Conservation (phyloP, 2,113 vertebrate genomes). For the Limanda limanda region DNA sequence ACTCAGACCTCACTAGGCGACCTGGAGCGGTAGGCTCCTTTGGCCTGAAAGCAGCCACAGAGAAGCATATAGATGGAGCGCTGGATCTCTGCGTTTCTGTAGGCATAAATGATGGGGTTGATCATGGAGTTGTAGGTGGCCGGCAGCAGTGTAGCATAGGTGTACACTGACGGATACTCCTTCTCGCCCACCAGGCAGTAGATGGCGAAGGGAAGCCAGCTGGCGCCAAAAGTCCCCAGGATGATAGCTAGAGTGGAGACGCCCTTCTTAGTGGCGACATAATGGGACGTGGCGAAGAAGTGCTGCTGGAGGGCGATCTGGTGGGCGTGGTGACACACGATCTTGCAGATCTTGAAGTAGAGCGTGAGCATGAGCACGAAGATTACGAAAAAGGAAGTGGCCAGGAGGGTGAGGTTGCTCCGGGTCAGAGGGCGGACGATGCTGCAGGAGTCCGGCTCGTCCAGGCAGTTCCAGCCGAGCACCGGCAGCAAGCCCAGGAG, state of each 20-base stretch:
- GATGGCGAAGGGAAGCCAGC: slow-evolving; percentile 98
- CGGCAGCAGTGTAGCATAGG: slow-evolving; percentile 93
- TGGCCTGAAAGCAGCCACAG: slow-evolving; percentile 93
- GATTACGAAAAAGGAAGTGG: slow-evolving; percentile 90
- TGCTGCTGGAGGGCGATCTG: slow-evolving; percentile 99
- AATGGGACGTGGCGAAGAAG: slow-evolving; percentile 93
- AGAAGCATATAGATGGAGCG: slow-evolving; percentile 93
- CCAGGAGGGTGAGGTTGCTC: slow-evolving; percentile 90
- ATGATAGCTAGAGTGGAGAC: slow-evolving; percentile 95
- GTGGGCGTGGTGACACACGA: slow-evolving; percentile 96
- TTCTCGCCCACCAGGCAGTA: slow-evolving; percentile 94
- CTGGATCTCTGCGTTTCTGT: slow-evolving; percentile 96
- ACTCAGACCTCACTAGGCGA: slow-evolving; percentile 93
- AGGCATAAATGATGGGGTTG: slow-evolving; percentile 99
- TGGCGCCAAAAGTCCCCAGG: slow-evolving; percentile 95
- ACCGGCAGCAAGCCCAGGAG: slow-evolving; percentile 92
- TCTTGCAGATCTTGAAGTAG: slow-evolving; percentile 97
- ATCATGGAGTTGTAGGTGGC: slow-evolving; percentile 99
- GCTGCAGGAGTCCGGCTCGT: slow-evolving; percentile 87
- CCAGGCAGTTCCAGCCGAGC: slow-evolving; percentile 97
- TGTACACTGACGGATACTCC: slow-evolving; percentile 92
- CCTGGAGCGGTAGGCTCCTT: slow-evolving; percentile 90
- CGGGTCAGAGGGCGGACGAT: slow-evolving; percentile 93
- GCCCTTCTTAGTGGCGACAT: slow-evolving; percentile 94
- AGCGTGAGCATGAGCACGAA: slow-evolving; percentile 95